These are phyloP conservation scores for Chromoteleia sp. DNA, from an alignment of 2,888 invertebrate genomes.

Conservation along the genomic window DNA sequence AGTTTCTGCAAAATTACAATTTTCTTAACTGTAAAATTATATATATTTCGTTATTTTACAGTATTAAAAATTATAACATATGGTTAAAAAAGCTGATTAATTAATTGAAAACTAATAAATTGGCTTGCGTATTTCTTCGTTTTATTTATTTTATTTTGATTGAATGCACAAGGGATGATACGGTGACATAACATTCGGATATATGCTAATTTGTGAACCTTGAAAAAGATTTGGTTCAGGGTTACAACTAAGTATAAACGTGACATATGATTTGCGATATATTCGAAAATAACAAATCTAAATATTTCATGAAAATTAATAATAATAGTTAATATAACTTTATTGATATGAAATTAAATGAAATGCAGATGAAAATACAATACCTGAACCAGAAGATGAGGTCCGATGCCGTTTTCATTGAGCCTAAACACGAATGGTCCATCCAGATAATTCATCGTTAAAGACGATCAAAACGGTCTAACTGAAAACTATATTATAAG, in stretches of 20 bases:
- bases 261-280: slow-evolving; percentile 71
- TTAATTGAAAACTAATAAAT: too few species aligned
- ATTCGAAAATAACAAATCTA: neutral
- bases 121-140: too few species aligned
- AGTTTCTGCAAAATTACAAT: too few species aligned
- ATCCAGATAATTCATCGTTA: slow-evolving; percentile 83
- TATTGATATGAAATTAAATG: too few species aligned
- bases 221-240: slow-evolving; percentile 77
- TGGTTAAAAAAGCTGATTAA: too few species aligned
- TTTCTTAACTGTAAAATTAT: too few species aligned
- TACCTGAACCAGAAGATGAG: slow-evolving; percentile 90
- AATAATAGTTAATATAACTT: neutral
- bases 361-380: neutral
- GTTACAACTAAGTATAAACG: slow-evolving; percentile 74
- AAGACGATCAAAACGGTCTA: slow-evolving; percentile 39
- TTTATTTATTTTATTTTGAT: slow-evolving; percentile 6
- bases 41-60: too few species aligned
- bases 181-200: slow-evolving; percentile 24
- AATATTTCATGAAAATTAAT: neutral
- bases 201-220: slow-evolving; percentile 56
- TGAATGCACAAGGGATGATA: neutral
- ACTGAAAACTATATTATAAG: slow-evolving; percentile 26
- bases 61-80: too few species aligned
- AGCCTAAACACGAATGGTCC: slow-evolving; percentile 91
- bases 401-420: slow-evolving; percentile 91